Percentiles rank a stretch among this genome's conserved stretches.
Evolutionary conservation across 2,888 invertebrate genomes (phyloP).

Genomic region (Megalurothrips usitatus): DNA sequence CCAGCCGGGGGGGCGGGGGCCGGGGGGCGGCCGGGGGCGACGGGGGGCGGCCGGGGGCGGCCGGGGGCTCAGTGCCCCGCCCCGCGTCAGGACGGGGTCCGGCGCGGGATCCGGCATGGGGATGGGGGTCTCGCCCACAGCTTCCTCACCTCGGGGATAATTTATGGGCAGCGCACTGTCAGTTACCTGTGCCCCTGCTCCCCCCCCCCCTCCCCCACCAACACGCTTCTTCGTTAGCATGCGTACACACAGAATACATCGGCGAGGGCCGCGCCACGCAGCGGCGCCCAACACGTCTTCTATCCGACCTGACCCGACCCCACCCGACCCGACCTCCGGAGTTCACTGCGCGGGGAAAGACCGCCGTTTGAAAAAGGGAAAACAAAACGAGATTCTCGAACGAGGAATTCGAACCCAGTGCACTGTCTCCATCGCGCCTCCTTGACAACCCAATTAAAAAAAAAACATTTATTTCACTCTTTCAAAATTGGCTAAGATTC

Average conservation of each 20-base stretch:
- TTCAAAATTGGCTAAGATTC: no score
- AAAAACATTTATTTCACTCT: no score
- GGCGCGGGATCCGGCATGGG: background rate
- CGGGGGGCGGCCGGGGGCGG: background rate
- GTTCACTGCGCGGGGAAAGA: no score
- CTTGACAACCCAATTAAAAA: no score
- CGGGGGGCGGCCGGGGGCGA: no score
- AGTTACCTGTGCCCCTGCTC: background rate
- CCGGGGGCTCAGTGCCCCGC: background rate
- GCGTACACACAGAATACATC: constrained; percentile 17
- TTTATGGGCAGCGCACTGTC: constrained; percentile 7
- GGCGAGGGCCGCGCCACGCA: background rate
- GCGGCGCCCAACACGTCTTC: background rate
- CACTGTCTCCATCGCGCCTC: no score
- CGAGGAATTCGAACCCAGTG: background rate
- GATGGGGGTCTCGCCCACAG: background rate
- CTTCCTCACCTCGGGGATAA: constrained; percentile 24
- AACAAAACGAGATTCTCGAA: background rate
- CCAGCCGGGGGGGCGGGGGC: no score
- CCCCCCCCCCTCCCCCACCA: background rate
- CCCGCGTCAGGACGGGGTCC: background rate
- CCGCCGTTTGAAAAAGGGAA: background rate
- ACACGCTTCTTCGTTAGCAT: background rate
- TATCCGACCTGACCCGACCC: background rate
- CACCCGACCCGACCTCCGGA: no score